These are phyloP conservation scores for Ahaetulla prasina DNA, from an alignment of 2,113 vertebrate species.

Conservation along the genomic window DNA sequence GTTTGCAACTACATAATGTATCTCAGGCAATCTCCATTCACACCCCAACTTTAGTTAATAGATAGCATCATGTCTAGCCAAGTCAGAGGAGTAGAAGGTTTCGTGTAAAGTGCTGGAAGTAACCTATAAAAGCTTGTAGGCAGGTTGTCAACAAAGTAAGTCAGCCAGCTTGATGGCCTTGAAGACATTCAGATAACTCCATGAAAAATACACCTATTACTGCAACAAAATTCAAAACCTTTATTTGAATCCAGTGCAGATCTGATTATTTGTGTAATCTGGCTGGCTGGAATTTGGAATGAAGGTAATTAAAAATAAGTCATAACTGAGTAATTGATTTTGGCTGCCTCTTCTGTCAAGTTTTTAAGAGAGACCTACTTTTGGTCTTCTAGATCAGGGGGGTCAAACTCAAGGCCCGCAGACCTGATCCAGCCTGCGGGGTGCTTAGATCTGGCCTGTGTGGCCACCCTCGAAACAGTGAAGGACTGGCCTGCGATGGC, in stretches of 20 bases:
- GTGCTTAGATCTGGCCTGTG: too few species aligned
- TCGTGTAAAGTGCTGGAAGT: neutral
- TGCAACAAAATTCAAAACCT: neutral
- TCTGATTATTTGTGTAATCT: neutral
- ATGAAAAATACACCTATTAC: neutral
- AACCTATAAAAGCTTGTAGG: neutral
- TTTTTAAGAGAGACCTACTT: neutral
- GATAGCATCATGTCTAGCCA: neutral
- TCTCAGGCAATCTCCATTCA: neutral
- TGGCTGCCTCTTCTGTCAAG: neutral
- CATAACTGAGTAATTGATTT: neutral
- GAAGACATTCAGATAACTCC: neutral
- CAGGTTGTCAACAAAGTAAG: neutral
- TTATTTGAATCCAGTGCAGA: neutral
- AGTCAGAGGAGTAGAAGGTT: neutral
- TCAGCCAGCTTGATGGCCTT: neutral
- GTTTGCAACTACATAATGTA: neutral
- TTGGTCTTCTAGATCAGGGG: neutral
- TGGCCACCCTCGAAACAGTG: too few species aligned
- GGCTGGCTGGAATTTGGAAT: neutral
- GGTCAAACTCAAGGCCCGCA: too few species aligned
- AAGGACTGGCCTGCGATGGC: too few species aligned
- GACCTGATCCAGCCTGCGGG: too few species aligned
- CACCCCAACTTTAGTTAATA: neutral
- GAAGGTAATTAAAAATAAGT: neutral